Percentiles rank a stretch among this genome's conserved stretches.
phyloP scores from a whole-genome alignment of 2,888 invertebrate species.

The Capitulum mitella region DNA sequence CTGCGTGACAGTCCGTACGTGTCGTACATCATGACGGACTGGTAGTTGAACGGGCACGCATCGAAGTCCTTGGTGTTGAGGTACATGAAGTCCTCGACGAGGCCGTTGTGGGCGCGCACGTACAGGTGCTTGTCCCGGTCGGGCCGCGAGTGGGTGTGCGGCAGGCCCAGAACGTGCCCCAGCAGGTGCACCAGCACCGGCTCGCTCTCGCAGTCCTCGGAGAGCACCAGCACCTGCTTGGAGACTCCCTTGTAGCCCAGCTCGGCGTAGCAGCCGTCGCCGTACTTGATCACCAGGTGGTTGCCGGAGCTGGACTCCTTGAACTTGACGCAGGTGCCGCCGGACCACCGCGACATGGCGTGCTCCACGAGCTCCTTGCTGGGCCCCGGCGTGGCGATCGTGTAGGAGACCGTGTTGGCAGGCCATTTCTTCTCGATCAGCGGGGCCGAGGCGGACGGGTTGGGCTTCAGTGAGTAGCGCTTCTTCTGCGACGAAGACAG shows the following conservation, averaged over 20 bases:
- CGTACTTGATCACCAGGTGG: constrained; percentile 25
- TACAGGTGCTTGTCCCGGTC: constrained; percentile 25
- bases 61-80: background rate
- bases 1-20: constrained; percentile 18
- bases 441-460: background rate
- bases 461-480: background rate
- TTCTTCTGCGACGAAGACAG: background rate
- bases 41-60: constrained; percentile 19
- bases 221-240: background rate
- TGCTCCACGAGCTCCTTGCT: background rate
- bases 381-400: background rate
- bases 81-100: constrained; percentile 9
- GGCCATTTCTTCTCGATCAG: background rate
- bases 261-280: constrained; percentile 15
- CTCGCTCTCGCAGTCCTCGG: constrained; percentile 16
- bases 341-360: constrained; percentile 26
- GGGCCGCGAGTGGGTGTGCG: constrained; percentile 20
- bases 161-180: constrained; percentile 28
- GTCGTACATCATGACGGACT: constrained; percentile 22
- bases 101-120: constrained; percentile 27
- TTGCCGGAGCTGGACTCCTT: background rate
- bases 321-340: constrained; percentile 29
- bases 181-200: constrained; percentile 23
- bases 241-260: constrained; percentile 24
- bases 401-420: background rate